Evolutionary conservation across 1,140 invertebrate genomes (phyloP).

Genomic region (Bombyx mandarina): DNA sequence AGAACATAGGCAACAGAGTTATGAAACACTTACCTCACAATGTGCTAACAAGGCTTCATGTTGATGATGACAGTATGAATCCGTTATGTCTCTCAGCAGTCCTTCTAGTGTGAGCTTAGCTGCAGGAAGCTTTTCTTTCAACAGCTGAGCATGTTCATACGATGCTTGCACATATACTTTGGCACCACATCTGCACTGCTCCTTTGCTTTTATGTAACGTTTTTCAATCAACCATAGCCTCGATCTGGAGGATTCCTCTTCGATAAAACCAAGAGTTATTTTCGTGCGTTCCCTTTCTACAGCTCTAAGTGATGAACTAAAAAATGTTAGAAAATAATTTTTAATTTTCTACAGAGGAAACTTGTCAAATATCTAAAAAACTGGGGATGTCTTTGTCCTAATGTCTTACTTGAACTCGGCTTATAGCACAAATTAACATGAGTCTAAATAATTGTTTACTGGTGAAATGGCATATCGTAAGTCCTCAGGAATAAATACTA

Average conservation of each 20-base stretch:
- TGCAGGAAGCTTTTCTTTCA: constrained; percentile 37
- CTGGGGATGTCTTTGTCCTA: too few relatives aligned
- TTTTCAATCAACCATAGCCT: constrained; percentile 45
- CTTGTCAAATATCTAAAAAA: too few relatives aligned
- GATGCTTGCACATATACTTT: constrained; percentile 23
- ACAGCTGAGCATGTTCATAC: constrained; percentile 42
- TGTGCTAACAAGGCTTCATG: constrained; percentile 43
- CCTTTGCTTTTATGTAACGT: constrained; percentile 18
- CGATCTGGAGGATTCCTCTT: constrained; percentile 36
- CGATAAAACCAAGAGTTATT: constrained; percentile 27
- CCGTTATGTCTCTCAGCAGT: constrained; percentile 38
- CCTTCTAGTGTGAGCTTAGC: constrained; percentile 37
- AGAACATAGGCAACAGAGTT: too few relatives aligned
- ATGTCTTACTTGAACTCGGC: too few relatives aligned
- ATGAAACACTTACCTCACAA: constrained; percentile 30
- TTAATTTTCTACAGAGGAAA: too few relatives aligned
- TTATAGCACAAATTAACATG: too few relatives aligned
- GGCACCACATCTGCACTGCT: constrained; percentile 34
- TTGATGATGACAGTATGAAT: constrained; percentile 54
- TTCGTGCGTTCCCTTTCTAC: constrained; percentile 34
- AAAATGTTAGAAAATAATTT: neutral
- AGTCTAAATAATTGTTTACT: too few relatives aligned
- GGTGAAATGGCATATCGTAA: too few relatives aligned
- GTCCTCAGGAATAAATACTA: too few relatives aligned
- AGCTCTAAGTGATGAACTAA: constrained; percentile 37